Percentiles rank a stretch among this genome's conserved stretches.
phyloP scores from a whole-genome alignment of 64 coral and sea anemone species.

The Dendrophyllia cribrosa region DNA sequence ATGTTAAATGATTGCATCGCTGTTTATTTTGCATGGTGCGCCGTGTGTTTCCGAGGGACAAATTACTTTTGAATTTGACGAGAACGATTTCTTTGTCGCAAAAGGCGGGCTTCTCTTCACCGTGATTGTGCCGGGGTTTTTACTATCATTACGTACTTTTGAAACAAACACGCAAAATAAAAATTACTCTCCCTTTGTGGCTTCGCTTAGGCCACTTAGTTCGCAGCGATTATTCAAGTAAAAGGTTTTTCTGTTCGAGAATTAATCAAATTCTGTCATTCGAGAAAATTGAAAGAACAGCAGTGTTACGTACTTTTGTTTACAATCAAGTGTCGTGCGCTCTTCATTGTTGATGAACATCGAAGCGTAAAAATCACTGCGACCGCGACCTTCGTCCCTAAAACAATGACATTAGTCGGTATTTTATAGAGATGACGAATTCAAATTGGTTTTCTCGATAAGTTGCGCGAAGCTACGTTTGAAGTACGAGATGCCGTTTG shows the following conservation, averaged over 20 bases:
- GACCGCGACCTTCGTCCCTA: not conserved
- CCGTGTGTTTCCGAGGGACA: not conserved
- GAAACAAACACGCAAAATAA: not conserved
- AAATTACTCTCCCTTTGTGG: constrained; percentile 7
- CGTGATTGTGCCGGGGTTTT: not conserved
- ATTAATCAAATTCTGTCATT: constrained; percentile 31
- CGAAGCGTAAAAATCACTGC: constrained; percentile 19
- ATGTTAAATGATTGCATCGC: not conserved
- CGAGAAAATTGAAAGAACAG: constrained; percentile 28
- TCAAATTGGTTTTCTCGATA: not conserved
- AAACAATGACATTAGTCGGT: not conserved
- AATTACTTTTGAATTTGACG: not conserved
- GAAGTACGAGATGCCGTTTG: not conserved
- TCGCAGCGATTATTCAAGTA: not conserved
- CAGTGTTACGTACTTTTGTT: not conserved
- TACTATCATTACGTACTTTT: not conserved
- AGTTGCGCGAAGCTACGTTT: not conserved
- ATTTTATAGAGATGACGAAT: not conserved
- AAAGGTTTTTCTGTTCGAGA: not conserved
- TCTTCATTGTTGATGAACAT: constrained; percentile 24
- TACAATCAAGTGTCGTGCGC: not conserved
- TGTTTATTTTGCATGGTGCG: constrained; percentile 9
- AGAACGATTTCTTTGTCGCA: not conserved
- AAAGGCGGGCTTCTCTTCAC: not conserved
- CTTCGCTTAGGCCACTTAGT: not conserved